phyloP scores from a whole-genome alignment of 2,113 vertebrate species.

The Cololabis saira region DNA sequence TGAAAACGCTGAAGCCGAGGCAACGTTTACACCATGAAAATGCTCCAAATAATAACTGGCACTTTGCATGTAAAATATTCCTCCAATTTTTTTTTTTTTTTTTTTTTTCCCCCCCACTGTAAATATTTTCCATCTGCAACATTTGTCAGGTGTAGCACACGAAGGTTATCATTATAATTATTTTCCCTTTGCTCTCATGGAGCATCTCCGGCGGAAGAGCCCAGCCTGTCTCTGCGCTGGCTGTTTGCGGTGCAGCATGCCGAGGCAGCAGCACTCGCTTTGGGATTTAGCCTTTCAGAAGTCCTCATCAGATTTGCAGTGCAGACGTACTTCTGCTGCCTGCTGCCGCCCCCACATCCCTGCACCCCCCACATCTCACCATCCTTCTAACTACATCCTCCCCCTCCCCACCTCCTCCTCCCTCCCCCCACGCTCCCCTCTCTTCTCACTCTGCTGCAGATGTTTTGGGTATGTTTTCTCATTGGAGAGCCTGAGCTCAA shows the following conservation, averaged over 20 bases:
- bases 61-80: conserved; percentile 42
- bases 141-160: conserved; percentile 54
- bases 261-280: conserved; percentile 67
- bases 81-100: conserved; percentile 40
- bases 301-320: conserved; percentile 80
- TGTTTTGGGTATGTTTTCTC: conserved; percentile 74
- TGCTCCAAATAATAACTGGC: conserved; percentile 42
- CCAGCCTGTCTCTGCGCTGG: conserved; percentile 48
- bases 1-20: conserved; percentile 56
- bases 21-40: conserved; percentile 50
- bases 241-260: conserved; percentile 66
- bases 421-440: conserved; percentile 45
- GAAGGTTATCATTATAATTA: conserved; percentile 66
- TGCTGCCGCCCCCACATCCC: conserved; percentile 72
- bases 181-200: conserved; percentile 43
- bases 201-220: conserved; percentile 47
- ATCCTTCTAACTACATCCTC: conserved; percentile 30
- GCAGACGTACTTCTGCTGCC: conserved; percentile 73
- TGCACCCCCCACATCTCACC: conserved; percentile 44
- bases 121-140: conserved; percentile 57
- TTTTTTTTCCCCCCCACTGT: too few species aligned
- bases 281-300: conserved; percentile 82
- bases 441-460: conserved; percentile 70
- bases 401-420: conserved; percentile 28
- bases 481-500: conserved; percentile 48